phyloP scores from a whole-genome alignment of 2,113 vertebrate genomes.

The Tachysurus vachellii region DNA sequence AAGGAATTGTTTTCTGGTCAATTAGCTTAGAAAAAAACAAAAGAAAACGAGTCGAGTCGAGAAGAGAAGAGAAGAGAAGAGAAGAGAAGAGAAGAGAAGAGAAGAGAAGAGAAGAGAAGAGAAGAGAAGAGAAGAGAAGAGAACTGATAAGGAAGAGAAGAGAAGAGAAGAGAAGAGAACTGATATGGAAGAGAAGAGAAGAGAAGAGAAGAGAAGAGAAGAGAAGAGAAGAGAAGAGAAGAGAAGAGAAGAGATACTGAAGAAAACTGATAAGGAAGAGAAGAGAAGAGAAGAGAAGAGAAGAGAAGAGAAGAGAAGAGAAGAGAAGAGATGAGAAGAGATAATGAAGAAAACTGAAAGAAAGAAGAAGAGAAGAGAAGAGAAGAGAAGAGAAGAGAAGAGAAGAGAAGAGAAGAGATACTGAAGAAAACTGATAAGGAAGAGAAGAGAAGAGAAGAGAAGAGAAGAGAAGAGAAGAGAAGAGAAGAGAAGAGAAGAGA shows the following conservation, averaged over 20 bases:
- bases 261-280: too few species aligned
- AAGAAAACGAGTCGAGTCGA: not conserved
- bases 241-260: accelerated
- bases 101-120: not conserved
- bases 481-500: not conserved
- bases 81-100: not conserved
- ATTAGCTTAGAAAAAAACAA: not conserved
- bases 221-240: not conserved
- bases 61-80: not conserved
- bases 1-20: too few species aligned
- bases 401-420: not conserved
- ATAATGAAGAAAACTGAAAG: not conserved
- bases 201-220: not conserved
- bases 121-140: not conserved
- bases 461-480: not conserved
- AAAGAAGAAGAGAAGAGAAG: not conserved
- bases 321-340: not conserved
- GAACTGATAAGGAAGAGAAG: not conserved
- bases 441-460: not conserved
- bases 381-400: too few species aligned
- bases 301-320: accelerated
- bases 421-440: too few species aligned
- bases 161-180: not conserved
- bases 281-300: not conserved
- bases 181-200: too few species aligned